Base-by-base conservation (phyloP, 2,888 invertebrate genomes). In the Agonopterix alstromeriana region DNA sequence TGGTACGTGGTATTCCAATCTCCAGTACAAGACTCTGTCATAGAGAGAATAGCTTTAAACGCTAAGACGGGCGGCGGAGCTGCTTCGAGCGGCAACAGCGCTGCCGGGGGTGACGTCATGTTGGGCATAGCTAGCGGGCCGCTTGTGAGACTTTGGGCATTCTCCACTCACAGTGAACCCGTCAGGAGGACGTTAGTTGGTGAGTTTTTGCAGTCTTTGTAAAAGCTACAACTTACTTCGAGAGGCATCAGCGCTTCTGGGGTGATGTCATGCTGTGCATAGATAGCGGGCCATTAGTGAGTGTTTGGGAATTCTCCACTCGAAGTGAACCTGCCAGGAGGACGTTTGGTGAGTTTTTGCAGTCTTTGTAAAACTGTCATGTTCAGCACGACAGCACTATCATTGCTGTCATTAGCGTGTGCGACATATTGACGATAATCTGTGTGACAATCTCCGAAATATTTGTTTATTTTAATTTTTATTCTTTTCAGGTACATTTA, bases 1-100 rank as follows among this genome's bases (percentile, higher is more conserved):
- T 99, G 98, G 98, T 97, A 97, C 71, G 93, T 96, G 65, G 94
- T 96, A 8, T 98, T 98, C 84, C 97, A 96, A 48, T 97, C 98
- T 55, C 96, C 97, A 0, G 94, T 96, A 55, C 95, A 98, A 69
- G 97, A 97, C 63, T 92, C 93, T 2, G 92, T 93, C 9, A 97
- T 99, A 61, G 97, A 98, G 73, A 91, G 98, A 50, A 95, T 98
- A 61, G 98, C 98, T 0, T 93, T 98, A 56, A 97, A 98, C 57
- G 92, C 92, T 0, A 92, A 92, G 62, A 90, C 90, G 0, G 73
- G 79, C 1, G 81, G 82, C 0, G 42, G 42, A 7, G 64, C 70
- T 2, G 82, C 70, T 2, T 70, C 79, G 0, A 79, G 83, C 27
- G 81, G 83, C 0, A 82, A 67, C 48, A 82, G 59, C 48, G 54